Base-by-base conservation (phyloP, 1,140 invertebrate genomes). In the Triops longicaudatus region DNA sequence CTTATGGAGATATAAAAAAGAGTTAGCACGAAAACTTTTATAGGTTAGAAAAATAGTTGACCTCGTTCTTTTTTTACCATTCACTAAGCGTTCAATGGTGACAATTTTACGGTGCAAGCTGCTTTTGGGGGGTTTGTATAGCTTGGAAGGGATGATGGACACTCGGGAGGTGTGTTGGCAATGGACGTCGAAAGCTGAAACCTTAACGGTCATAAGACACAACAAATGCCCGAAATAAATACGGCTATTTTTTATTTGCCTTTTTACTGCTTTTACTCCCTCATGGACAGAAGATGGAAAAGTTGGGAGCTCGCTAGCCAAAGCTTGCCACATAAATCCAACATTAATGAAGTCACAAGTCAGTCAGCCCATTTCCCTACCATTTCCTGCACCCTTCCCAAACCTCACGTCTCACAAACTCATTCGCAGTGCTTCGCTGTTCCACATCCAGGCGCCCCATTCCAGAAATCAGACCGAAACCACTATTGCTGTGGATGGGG, bases 291-390 rank as follows among this genome's bases (percentile, higher is more conserved):
- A 63, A 63, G 50, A 63, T 63, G 50, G 50, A 63, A 63, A 63
- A 63, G 50, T 63, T 63, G 50, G 50, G 22, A 37, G 31, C 31
- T 37, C 31, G 50, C 50, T 63, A 22, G 50, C 50, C 50, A 63
- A 63, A 63, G 50, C 50, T n/a, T 9, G 50, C 50, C 10, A 63
- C 50, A 63, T 63, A 63, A 63, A 63, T 63, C 50, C 50, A 63
- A 63, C 50, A 63, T 63, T 63, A 63, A 63, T 63, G 50, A 63
- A 63, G 50, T 63, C 50, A 63, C 50, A 63, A 63, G 50, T 63
- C 50, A 63, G 50, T 63, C 50, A 63, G 50, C 50, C 50, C 50
- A 63, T 63, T 63, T 63, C 50, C 50, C 50, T 22, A 63, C 17
- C 50, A 63, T 63, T 63, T 63, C 50, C 50, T 63, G 50, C 50